These are phyloP conservation scores for Ophthalmolycus amberensis DNA, from an alignment of 2,113 vertebrate genomes.

Conservation along the genomic window DNA sequence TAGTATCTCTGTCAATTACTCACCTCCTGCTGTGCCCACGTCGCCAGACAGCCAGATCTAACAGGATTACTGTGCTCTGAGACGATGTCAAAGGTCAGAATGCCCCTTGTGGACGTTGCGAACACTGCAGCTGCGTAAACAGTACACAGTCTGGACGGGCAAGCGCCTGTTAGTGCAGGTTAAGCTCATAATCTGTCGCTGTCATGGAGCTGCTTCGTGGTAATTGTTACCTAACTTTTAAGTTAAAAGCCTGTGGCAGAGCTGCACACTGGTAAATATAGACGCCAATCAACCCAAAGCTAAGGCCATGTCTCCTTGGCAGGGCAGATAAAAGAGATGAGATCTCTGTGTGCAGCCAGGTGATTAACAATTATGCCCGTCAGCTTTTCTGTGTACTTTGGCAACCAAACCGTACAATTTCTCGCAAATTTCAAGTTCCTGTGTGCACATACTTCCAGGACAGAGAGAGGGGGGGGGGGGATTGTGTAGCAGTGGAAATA, in stretches of 20 bases:
- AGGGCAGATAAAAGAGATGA: neutral
- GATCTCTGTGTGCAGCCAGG: neutral
- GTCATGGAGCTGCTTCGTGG: slow-evolving; percentile 59
- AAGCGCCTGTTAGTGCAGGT: slow-evolving; percentile 31
- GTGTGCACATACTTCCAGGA: neutral
- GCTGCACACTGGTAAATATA: slow-evolving; percentile 69
- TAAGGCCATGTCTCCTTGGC: slow-evolving; percentile 1
- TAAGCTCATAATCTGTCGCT: slow-evolving; percentile 77
- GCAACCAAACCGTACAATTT: neutral
- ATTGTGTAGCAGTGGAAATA: slow-evolving; percentile 7
- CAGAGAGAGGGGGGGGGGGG: neutral
- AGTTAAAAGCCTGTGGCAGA: slow-evolving; percentile 62
- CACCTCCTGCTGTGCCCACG: slow-evolving; percentile 20
- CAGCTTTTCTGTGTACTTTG: neutral
- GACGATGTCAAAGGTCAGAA: slow-evolving; percentile 49
- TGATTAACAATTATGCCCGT: neutral
- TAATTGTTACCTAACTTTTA: slow-evolving; percentile 78
- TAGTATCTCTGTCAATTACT: slow-evolving; percentile 52
- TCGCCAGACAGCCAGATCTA: slow-evolving; percentile 65
- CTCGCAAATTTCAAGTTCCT: neutral
- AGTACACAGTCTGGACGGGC: neutral
- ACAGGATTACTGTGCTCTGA: slow-evolving; percentile 63
- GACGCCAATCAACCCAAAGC: slow-evolving; percentile 41
- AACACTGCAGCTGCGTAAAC: slow-evolving; percentile 67
- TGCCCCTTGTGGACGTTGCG: slow-evolving; percentile 49